These are phyloP conservation scores for Baccha elongata DNA, from an alignment of 2,888 invertebrate genomes.

Conservation along the genomic window DNA sequence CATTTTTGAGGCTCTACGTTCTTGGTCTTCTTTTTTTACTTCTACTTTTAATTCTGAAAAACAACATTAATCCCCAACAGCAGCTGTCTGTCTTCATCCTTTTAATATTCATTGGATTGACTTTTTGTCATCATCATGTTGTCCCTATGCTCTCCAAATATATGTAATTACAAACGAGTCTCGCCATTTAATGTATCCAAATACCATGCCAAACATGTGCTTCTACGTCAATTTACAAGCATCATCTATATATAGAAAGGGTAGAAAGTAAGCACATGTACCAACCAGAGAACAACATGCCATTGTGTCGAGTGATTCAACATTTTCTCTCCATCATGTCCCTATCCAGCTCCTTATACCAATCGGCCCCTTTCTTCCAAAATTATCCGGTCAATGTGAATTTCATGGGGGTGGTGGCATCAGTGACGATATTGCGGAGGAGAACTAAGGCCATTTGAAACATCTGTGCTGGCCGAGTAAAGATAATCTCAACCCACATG, in stretches of 20 bases:
- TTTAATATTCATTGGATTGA: conserved; percentile 30
- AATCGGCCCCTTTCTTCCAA: conserved; percentile 30
- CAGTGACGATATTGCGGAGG: conserved; percentile 10
- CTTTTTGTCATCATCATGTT: conserved; percentile 17
- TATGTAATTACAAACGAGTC: conserved; percentile 37
- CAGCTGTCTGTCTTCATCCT: conserved; percentile 16
- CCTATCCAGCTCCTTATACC: background rate
- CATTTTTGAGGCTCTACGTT: background rate
- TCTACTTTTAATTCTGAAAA: background rate
- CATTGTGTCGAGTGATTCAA: conserved; percentile 23
- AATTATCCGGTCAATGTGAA: conserved; percentile 13
- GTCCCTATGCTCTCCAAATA: background rate
- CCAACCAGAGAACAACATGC: conserved; percentile 44
- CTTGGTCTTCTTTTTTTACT: too few species aligned
- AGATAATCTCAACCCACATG: conserved; percentile 42
- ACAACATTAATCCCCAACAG: conserved; percentile 16
- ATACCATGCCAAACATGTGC: conserved; percentile 58
- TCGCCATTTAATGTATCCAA: conserved; percentile 39
- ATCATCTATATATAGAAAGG: conserved; percentile 14
- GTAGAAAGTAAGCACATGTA: conserved; percentile 38
- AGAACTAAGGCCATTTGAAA: conserved; percentile 38
- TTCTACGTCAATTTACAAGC: conserved; percentile 47
- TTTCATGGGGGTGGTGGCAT: conserved; percentile 24
- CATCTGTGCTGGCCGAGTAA: conserved; percentile 45
- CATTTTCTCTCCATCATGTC: background rate